Base-by-base conservation (phyloP, 2,888 invertebrate genomes). In the Lomographa bimaculata region DNA sequence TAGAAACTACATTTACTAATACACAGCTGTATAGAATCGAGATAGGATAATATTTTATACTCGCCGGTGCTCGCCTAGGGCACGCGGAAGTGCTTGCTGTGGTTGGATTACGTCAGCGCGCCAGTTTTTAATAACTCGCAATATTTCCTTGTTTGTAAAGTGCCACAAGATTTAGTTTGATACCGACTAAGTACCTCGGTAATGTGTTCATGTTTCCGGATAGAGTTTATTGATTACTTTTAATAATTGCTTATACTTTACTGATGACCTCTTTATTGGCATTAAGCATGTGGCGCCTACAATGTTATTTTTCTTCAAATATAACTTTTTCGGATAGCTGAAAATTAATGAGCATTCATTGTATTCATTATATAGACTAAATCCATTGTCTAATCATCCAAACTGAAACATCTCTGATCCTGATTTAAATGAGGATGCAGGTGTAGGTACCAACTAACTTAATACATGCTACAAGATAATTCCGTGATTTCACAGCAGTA, bases 71-170 rank as follows among this genome's bases (percentile, higher is more conserved):
- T 63, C 63, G 64, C 65, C 65, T 79, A 83, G 79, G 82, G 79
- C 79, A 85, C 73, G 78, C 85, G 85, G 86, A 86, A 85, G 79
- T 79, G 70, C 70, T 76, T 71, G 71, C 62, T 66, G 65, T 69
- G 64, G 70, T 58, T 63, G 65, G 64, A 82, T 86, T 84, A 82
- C 86, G 85, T 85, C 85, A 85, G 76, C 79, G 82, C 76, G 80
- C 81, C 70, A 78, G 81, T 85, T 85, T 83, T 84, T 83, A 83
- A 80, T 84, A 83, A 80, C 79, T 81, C 71, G 68, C 71, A 74
- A 79, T 82, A 81, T 82, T 85, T 85, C 84, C 84, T 83, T 79
- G 75, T 83, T 82, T 79, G 76, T 68, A 68, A 59, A 68, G 64
- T 62, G 64, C 60, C 60, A 64, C 53, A 64, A 57, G 60, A 61